These are phyloP conservation scores for Lamellibrachia luymesi DNA, from an alignment of 1,140 invertebrate species.

Conservation along the genomic window DNA sequence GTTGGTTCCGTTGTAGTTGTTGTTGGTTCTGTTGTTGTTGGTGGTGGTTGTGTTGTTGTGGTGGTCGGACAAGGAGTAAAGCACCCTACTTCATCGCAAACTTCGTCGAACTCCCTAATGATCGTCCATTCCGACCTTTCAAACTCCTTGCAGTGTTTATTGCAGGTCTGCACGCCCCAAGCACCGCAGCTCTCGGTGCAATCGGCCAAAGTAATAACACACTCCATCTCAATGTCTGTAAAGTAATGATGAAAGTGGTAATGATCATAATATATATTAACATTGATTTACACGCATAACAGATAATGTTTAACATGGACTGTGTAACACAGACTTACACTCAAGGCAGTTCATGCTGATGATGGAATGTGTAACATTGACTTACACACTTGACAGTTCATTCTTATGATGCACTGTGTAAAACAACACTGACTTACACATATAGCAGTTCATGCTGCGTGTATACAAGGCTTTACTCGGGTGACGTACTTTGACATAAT, in stretches of 20 bases:
- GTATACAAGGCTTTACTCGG: neutral
- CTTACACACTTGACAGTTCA: neutral
- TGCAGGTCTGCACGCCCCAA: neutral
- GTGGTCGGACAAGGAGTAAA: neutral
- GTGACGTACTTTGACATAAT: too few relatives aligned
- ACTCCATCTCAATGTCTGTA: neutral
- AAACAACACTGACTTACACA: neutral
- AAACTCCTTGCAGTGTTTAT: neutral
- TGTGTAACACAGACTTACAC: neutral
- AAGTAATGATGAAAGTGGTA: neutral
- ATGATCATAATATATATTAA: neutral
- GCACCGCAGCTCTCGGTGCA: neutral
- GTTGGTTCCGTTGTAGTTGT: neutral
- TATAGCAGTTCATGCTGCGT: neutral
- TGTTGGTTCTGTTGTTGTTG: neutral
- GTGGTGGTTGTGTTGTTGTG: neutral
- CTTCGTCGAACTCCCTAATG: neutral
- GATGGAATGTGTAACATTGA: neutral
- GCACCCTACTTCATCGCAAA: neutral
- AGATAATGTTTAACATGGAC: neutral
- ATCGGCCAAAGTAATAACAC: neutral
- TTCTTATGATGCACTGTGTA: neutral
- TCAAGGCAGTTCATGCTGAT: neutral
- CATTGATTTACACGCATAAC: neutral
- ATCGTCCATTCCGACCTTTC: neutral